Base-by-base conservation (phyloP, 2,113 vertebrate species). In the Saccopteryx leptura region DNA sequence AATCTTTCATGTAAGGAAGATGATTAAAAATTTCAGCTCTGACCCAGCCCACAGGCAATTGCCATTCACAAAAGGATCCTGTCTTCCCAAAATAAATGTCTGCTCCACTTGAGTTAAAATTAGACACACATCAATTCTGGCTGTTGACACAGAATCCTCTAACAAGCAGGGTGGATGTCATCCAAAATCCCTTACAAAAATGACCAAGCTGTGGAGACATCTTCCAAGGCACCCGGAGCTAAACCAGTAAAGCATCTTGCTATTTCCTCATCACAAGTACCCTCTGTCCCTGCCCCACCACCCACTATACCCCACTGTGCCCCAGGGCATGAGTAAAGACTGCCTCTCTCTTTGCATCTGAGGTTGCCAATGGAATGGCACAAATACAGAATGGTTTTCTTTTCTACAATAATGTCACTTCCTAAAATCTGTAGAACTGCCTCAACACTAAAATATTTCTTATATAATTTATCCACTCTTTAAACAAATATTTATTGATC, bases 51-150 rank as follows among this genome's bases (percentile, higher is more conserved):
- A 81, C 2, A 63, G 82, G 63, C 31, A 84, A 94, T 23, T 78
- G 11, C 56, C 82, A 28, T 82, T 91, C 82, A 97, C 23, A 79
- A 85, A 97, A 98, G 90, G 82, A 88, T 50, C 26, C 9, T 52
- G 19, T 17, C 92, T 69, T 95, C 15, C 46, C 74, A 60, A 97
- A 98, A 97, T 93, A 69, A 33, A 39, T 91, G 54, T 81, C 60
- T 90, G 52, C 10, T 89, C 14, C 58, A 46, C 48, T 96, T 79
- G 60, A 97, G 92, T 97, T 98, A 96, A 97, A 97, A 96, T 91
- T 83, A 96, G 96, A 97, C 23, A 82, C 56, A 86, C 46, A 66
- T 69, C 94, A 68, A 78, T 93, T 93, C 24, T 7, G 56, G 11
- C 66, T 63, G 46, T 89, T 97, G 90, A 81, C 56, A 92, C 18